Conservation (phyloP, 2,888 invertebrate species). For the Tryphoninae sp. region DNA sequence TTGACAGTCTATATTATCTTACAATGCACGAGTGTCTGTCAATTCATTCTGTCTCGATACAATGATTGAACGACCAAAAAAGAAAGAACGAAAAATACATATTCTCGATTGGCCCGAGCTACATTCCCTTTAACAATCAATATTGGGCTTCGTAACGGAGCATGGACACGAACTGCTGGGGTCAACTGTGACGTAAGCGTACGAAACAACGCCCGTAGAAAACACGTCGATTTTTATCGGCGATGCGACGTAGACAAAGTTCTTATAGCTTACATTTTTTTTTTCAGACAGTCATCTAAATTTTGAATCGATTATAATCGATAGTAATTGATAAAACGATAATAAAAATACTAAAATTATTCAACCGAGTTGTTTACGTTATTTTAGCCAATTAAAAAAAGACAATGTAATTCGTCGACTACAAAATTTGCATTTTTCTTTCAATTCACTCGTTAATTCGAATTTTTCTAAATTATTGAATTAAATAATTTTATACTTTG, state of each 20-base stretch:
- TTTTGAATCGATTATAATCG: too few relatives aligned
- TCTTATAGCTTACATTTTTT: too few relatives aligned
- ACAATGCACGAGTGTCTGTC: neutral
- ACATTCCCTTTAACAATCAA: constrained; percentile 74
- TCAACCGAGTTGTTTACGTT: too few relatives aligned
- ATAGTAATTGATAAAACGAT: too few relatives aligned
- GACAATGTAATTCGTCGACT: too few relatives aligned
- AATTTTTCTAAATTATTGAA: too few relatives aligned
- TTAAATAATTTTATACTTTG: too few relatives aligned
- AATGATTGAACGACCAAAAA: constrained; percentile 12
- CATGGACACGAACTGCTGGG: constrained; percentile 49
- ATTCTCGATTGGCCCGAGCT: constrained; percentile 15
- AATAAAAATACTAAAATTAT: too few relatives aligned
- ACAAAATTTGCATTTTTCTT: too few relatives aligned
- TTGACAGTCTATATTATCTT: constrained; percentile 17
- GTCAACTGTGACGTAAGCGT: constrained; percentile 62
- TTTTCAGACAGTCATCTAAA: too few relatives aligned
- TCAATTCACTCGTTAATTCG: too few relatives aligned
- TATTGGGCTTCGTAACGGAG: constrained; percentile 63
- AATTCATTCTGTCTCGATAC: constrained; percentile 1
- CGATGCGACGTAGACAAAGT: neutral
- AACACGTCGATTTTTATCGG: constrained; percentile 14
- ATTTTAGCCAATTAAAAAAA: too few relatives aligned
- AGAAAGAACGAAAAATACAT: neutral
- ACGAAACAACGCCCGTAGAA: constrained; percentile 38